Conservation (phyloP, 2,888 invertebrate species). For the Camptogramma bilineatum region DNA sequence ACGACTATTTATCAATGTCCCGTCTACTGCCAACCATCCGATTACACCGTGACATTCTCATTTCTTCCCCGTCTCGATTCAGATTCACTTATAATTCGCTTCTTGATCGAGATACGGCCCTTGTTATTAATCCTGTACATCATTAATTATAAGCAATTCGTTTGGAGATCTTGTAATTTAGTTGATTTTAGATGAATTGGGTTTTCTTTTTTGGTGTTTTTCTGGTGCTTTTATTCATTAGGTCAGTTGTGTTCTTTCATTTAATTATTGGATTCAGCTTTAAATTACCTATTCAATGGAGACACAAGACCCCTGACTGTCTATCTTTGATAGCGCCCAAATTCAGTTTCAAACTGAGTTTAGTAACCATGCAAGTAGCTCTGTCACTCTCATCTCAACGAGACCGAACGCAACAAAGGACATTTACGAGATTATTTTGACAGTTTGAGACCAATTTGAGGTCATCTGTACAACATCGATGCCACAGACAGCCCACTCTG, state of each 20-base stretch:
- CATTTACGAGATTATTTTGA: too few species aligned
- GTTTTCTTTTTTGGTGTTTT: slow-evolving; percentile 12
- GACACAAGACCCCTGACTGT: too few species aligned
- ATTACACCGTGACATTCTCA: slow-evolving; percentile 81
- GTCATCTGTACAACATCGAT: too few species aligned
- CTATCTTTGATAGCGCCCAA: too few species aligned
- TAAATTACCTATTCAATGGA: neutral
- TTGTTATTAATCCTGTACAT: slow-evolving; percentile 72
- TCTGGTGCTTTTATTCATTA: slow-evolving; percentile 1
- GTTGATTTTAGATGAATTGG: slow-evolving; percentile 25
- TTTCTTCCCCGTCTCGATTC: slow-evolving; percentile 61
- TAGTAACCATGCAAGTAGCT: too few species aligned
- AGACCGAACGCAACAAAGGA: too few species aligned
- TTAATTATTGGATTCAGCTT: neutral
- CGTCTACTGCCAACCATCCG: slow-evolving; percentile 72
- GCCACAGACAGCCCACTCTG: too few species aligned
- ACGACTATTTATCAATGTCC: slow-evolving; percentile 78
- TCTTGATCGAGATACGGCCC: slow-evolving; percentile 66
- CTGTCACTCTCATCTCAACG: too few species aligned
- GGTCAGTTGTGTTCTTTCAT: neutral
- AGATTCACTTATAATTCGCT: slow-evolving; percentile 79
- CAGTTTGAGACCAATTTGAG: too few species aligned
- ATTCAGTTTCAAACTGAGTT: too few species aligned
- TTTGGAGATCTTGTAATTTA: slow-evolving; percentile 35
- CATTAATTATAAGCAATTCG: slow-evolving; percentile 70